Evolutionary conservation across 2,888 invertebrate genomes (phyloP), one percentile per base, ranked within the genome.

Genomic region (Sericinus montela): DNA sequence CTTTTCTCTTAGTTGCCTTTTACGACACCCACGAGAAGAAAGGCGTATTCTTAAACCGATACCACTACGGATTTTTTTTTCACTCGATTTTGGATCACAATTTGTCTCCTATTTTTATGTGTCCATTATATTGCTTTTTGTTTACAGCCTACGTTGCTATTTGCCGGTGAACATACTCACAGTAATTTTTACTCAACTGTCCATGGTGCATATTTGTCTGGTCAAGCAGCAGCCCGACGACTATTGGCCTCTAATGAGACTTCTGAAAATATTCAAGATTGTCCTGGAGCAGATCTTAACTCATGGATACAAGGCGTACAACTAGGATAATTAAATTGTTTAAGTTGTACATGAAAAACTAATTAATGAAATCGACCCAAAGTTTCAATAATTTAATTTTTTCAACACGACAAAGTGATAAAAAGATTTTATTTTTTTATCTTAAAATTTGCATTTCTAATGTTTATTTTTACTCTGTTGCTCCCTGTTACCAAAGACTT

Each of bases 141-240:
- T 23, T 46, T 46, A 3, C 78, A 97, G 96, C 96, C 96, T 60
- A 91, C 92, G 30, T 80, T 97, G 63, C 85, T 95, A 69, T 98
- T 98, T 89, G 98, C 97, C 64, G 98, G 98, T 52, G 98, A 98
- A 88, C 98, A 98, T 67, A 97, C 97, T 36, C 98, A 98, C 89
- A 94, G 95, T 71, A 95, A 92, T 75, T 98, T 97, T 79, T 98
- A 98, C 81, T 98, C 97, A 41, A 98, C 98, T 1, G 97, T 96
- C 29, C 98, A 98, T 75, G 98, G 98, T 40, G 98, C 98, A 30
- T 96, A 95, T 71, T 85, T 98, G 46, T 95, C 95, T 40, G 98
- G 98, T 1, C 91, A 95, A 62, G 92, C 92, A 13, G 95, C 95
- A 30, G 95, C 96, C 35, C 94, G 95, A 73, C 89, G 92, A 44